Percentiles rank a stretch among this genome's conserved stretches.
Conservation (phyloP, 1,140 invertebrate species). For the Theocolax elegans region DNA sequence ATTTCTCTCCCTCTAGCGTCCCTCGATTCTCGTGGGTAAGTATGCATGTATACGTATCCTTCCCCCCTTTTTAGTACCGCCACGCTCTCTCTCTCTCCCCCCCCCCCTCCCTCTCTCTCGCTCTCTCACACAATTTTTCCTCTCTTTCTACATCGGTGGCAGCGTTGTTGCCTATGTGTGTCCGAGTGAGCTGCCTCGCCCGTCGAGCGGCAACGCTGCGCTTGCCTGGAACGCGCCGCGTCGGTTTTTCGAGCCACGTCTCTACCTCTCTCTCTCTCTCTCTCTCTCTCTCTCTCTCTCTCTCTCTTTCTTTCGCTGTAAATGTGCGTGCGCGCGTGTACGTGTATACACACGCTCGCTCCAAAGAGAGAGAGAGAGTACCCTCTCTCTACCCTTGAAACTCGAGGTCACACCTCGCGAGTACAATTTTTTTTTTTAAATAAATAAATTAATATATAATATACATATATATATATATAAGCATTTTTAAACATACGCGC, state of each 20-base stretch:
- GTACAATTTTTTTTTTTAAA: too few species aligned
- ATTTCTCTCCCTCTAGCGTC: too few species aligned
- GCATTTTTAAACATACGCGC: constrained; percentile 59
- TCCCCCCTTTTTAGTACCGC: too few species aligned
- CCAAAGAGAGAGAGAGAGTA: constrained; percentile 43
- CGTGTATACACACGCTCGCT: constrained; percentile 7
- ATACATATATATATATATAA: too few species aligned
- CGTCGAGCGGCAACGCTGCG: background rate
- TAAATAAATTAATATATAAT: too few species aligned
- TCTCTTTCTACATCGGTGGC: constrained; percentile 46
- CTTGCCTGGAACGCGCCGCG: background rate
- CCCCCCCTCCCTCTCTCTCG: constrained; percentile 28
- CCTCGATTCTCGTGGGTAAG: too few species aligned
- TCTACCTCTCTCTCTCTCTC: background rate
- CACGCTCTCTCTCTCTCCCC: too few species aligned
- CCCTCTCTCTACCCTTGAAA: constrained; percentile 66
- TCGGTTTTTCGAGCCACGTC: constrained; percentile 40
- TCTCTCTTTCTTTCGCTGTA: constrained; percentile 12
- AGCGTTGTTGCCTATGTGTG: constrained; percentile 58
- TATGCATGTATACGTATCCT: too few species aligned
- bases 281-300: constrained; percentile 24
- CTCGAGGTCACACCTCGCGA: constrained; percentile 70
- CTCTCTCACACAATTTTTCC: constrained; percentile 33
- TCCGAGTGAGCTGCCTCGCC: constrained; percentile 55
- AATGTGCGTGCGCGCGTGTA: constrained; percentile 38